Base-by-base conservation (phyloP, 2,797 vertebrate species). In the Helarctos malayanus region DNA sequence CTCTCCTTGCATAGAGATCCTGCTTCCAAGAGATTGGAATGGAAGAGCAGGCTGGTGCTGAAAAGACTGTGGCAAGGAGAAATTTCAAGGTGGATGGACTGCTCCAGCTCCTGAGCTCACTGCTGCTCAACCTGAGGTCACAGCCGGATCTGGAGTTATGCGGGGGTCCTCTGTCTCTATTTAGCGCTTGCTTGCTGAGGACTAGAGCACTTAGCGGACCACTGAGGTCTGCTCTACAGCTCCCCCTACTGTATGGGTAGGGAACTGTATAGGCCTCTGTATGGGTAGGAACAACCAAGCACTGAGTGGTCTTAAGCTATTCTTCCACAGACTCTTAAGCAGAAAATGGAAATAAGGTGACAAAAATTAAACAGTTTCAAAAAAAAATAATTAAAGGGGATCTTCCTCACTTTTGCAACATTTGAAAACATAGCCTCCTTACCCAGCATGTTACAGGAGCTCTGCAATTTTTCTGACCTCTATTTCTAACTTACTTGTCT, bases 401-500 rank as follows among this genome's bases (percentile, higher is more conserved):
- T 38, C 54, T 35, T 75, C 23, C 81, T 83, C 80, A 87, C 0
- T 18, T 84, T 88, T 94, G 38, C 25, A 61, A 59, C 5, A 16
- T 65, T 57, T 88, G 59, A 21, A 92, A 79, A 25, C 59, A 63
- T 23, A 38, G 25, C 21, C 52, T 89, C 19, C 3, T 95, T 89
- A 89, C 45, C 16, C 32, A 57, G 65, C 21, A 35, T 61, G 56
- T 65, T 92, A 79, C 13, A 80, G 19, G n/a, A 80, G 19, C 38
- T 45, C 69, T 63, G 69, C n/a, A 16, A n/a, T 87, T 73, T 92
- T 92, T 86, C 68, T 47, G 32, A 78, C 78, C 27, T 38, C 38
- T 92, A 11, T 82, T 79, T 92, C 73, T 91, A 89, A 84, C 38
- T 94, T 90, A 54, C 54, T 78, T 79, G 25, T 69, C 61, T 79